Percentiles rank a stretch among this genome's conserved stretches.
These are phyloP conservation scores for Melolontha melolontha DNA, from an alignment of 2,888 invertebrate species.

Conservation along the genomic window DNA sequence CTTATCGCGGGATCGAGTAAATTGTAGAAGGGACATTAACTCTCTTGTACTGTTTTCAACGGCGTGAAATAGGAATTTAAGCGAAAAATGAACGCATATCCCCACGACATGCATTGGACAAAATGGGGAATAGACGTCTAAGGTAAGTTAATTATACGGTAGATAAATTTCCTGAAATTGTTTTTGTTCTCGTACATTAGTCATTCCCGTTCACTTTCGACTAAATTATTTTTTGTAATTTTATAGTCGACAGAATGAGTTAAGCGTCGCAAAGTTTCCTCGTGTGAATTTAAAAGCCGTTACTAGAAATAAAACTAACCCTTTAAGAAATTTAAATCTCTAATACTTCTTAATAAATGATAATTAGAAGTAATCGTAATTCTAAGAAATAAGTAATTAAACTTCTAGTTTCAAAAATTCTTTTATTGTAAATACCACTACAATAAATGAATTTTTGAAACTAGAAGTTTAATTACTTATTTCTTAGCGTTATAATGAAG, in stretches of 20 bases:
- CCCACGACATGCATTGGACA: constrained; percentile 18
- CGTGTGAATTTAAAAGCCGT: constrained; percentile 1
- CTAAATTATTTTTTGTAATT: constrained; percentile 26
- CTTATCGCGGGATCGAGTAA: constrained; percentile 38
- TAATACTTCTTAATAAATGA: too few species aligned
- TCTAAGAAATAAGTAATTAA: too few species aligned
- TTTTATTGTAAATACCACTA: too few species aligned
- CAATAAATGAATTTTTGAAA: too few species aligned
- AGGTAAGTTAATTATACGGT: constrained; percentile 38
- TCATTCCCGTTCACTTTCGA: constrained; percentile 25
- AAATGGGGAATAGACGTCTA: constrained; percentile 13
- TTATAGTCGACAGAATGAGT: constrained; percentile 23
- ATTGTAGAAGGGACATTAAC: constrained; percentile 59
- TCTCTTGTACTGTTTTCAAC: constrained; percentile 54
- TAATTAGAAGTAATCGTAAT: too few species aligned
- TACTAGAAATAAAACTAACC: too few species aligned
- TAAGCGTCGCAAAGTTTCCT: constrained; percentile 8
- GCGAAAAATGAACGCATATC: constrained; percentile 31
- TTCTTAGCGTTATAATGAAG: too few species aligned
- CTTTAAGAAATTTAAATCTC: too few species aligned
- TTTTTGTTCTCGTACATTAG: constrained; percentile 35
- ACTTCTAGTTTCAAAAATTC: too few species aligned
- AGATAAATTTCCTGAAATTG: constrained; percentile 34
- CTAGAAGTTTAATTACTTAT: too few species aligned
- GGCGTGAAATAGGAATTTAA: constrained; percentile 48